Base-by-base conservation (phyloP, 2,888 invertebrate genomes). In the Lycocerus yunnanus region DNA sequence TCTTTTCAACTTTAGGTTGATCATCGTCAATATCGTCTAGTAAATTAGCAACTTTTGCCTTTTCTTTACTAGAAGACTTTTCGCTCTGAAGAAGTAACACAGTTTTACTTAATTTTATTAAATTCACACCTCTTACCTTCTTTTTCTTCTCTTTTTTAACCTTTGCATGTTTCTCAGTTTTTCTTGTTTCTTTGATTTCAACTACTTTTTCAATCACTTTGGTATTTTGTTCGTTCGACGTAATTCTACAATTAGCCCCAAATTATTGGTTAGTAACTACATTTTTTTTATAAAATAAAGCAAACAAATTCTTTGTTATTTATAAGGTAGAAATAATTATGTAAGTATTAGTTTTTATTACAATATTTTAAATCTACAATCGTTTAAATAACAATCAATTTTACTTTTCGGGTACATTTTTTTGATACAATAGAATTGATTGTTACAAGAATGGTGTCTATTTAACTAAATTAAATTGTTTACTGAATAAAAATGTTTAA, bases 51-150 rank as follows among this genome's bases (percentile, higher is more conserved):
- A 20, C 18, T 63, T 63, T 63, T 63, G 61, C 66, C 61, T 59
- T 24, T 14, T 60, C 58, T 61, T 72, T 72, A 14, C 20, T 61
- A 61, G 69, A 43, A n/a, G 43, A 65, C 58, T 75, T 74, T 67
- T 71, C 71, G 15, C 65, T 71, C 71, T 71, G 66, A 68, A 18
- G 58, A 27, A 71, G 21, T 43, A 14, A 60, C 70, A 15, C 5
- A 71, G 24, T 24, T 15, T 14, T 63, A 67, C 72, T 77, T 83
- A 88, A 88, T 89, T 86, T 88, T 89, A 80, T 88, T 89, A 60
- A 87, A 84, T 43, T 43, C 61, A 20, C n/a, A 3, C 1, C 65
- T 24, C 86, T 85, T 84, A 84, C 89, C 85, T 87, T 88, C 77
- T 74, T 81, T 82, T 80, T 79, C 79, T 78, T 89, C 66, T 85